These are phyloP conservation scores for Pectinophora gossypiella DNA, from an alignment of 1,140 invertebrate species.

Conservation along the genomic window DNA sequence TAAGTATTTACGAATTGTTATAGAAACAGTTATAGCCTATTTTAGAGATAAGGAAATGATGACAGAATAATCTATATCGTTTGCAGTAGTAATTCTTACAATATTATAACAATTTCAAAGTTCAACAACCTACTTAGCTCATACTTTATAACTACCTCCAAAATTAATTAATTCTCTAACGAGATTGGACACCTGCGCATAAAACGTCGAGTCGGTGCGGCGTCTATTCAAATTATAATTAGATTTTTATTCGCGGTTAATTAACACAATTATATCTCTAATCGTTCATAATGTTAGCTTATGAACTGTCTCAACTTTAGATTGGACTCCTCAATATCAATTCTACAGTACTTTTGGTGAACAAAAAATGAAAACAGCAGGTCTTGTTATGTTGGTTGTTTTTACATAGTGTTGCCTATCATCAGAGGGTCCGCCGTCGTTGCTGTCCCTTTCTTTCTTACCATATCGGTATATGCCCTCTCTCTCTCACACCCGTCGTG, in stretches of 20 bases:
- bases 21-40: too few species aligned
- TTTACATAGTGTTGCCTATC: conserved; percentile 11
- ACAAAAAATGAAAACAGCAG: conserved; percentile 10
- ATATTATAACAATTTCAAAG: background rate
- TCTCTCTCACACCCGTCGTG: conserved; percentile 23
- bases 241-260: conserved; percentile 7
- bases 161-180: background rate
- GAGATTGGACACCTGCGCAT: background rate
- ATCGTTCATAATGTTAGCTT: conserved; percentile 13
- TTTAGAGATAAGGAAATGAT: too few species aligned
- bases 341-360: background rate
- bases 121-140: background rate
- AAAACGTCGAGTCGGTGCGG: background rate
- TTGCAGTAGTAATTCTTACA: too few species aligned
- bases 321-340: background rate
- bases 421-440: conserved; percentile 13
- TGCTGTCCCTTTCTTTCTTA: conserved; percentile 19
- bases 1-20: too few species aligned
- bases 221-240: conserved; percentile 2
- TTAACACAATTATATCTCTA: conserved; percentile 22
- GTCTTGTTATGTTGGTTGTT: conserved; percentile 11
- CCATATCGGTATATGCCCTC: conserved; percentile 15
- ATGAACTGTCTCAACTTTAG: conserved; percentile 7
- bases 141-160: background rate
- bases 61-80: too few species aligned